phyloP scores from a whole-genome alignment of 2,113 vertebrate genomes.

The Psophia crepitans region DNA sequence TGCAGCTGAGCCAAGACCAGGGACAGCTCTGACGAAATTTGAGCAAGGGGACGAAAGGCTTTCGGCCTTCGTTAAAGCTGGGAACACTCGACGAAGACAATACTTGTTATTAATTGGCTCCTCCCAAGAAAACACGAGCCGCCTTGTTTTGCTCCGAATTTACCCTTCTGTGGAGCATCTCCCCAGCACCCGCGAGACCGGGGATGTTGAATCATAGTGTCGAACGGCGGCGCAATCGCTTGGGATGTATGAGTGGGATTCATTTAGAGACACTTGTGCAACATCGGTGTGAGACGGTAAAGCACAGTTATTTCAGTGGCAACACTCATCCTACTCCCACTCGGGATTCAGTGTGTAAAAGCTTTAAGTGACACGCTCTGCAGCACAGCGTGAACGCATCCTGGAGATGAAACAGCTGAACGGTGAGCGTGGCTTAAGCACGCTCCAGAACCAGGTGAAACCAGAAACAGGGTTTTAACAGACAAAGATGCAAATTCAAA shows the following conservation, averaged over 20 bases:
- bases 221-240: neutral
- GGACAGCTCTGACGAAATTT: neutral
- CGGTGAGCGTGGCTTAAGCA: neutral
- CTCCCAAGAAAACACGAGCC: neutral
- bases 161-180: neutral
- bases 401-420: neutral
- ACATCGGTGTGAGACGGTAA: fast-evolving
- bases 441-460: neutral
- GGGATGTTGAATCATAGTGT: neutral
- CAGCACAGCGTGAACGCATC: neutral
- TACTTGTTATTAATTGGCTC: neutral
- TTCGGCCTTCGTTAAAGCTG: neutral
- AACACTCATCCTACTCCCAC: neutral
- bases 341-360: neutral
- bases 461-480: neutral
- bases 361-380: neutral
- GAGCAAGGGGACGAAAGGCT: neutral
- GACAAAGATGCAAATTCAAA: neutral
- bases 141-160: neutral
- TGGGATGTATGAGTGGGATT: neutral
- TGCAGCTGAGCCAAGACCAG: neutral
- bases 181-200: neutral
- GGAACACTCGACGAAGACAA: neutral
- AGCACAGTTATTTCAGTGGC: neutral
- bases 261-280: neutral